Evolutionary conservation across 2,113 vertebrate genomes (phyloP).

Genomic region (Marmota monax): DNA sequence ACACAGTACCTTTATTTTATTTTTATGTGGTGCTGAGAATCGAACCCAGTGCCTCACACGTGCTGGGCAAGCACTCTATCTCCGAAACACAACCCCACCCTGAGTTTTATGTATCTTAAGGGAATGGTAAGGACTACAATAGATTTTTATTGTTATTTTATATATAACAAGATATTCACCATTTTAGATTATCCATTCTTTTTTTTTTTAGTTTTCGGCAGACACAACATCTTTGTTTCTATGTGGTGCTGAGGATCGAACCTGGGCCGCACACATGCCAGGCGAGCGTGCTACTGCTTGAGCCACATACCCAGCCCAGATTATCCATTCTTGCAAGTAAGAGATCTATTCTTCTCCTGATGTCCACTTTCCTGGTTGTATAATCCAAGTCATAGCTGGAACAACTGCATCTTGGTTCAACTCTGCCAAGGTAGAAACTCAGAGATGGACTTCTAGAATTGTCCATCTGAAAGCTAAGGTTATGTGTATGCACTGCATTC

Average conservation of each 20-base stretch:
- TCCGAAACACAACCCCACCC: too few species aligned
- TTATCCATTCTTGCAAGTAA: neutral
- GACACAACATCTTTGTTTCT: too few species aligned
- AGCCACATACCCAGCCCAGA: too few species aligned
- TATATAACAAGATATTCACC: neutral
- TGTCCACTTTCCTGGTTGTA: neutral
- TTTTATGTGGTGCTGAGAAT: too few species aligned
- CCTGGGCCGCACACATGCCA: too few species aligned
- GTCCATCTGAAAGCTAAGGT: neutral
- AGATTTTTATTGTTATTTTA: neutral
- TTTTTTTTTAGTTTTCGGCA: too few species aligned
- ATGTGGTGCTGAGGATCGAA: too few species aligned
- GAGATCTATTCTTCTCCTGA: neutral
- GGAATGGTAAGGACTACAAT: neutral
- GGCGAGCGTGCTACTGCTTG: too few species aligned
- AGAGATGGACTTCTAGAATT: neutral
- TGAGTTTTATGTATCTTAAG: neutral
- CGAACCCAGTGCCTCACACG: too few species aligned
- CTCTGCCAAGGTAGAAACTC: neutral
- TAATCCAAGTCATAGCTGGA: neutral
- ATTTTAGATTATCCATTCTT: neutral
- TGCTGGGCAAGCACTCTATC: too few species aligned
- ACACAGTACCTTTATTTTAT: too few species aligned
- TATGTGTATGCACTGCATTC: neutral
- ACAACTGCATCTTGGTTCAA: neutral